Evolutionary conservation across 2,113 vertebrate species (phyloP).

Genomic region (Drymodes brunneopygia): DNA sequence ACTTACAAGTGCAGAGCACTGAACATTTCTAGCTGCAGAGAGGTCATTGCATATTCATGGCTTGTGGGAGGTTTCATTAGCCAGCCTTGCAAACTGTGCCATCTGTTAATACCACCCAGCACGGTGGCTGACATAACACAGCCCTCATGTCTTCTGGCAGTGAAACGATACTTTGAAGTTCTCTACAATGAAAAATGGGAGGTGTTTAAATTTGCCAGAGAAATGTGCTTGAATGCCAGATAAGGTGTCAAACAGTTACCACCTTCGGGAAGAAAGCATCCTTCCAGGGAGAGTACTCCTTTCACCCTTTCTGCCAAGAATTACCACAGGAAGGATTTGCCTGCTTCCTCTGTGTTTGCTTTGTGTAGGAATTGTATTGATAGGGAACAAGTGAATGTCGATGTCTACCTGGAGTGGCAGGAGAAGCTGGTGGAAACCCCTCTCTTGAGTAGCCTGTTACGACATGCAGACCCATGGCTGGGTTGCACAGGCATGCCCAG

Average conservation of each 20-base stretch:
- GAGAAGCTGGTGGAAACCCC: not conserved
- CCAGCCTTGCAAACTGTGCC: not conserved
- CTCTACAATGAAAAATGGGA: not conserved
- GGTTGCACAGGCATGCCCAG: not conserved
- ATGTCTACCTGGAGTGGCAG: not conserved
- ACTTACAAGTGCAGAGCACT: not conserved
- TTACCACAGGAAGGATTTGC: not conserved
- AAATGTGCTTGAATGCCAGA: not conserved
- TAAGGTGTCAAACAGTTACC: not conserved
- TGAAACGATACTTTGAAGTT: not conserved
- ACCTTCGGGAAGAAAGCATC: not conserved
- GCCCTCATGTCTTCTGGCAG: not conserved
- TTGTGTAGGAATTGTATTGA: not conserved
- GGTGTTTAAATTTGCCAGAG: not conserved
- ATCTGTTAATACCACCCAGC: not conserved
- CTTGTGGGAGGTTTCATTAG: not conserved
- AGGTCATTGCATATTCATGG: not conserved
- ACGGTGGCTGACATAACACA: rapidly evolving
- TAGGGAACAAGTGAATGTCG: not conserved
- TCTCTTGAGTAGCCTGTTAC: not conserved
- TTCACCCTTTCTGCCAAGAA: not conserved
- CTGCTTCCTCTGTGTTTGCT: not conserved
- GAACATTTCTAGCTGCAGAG: not conserved
- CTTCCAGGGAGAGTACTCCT: not conserved
- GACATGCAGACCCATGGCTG: not conserved